phyloP scores from a whole-genome alignment of 2,888 invertebrate species.

The Drosophila lutescens region DNA sequence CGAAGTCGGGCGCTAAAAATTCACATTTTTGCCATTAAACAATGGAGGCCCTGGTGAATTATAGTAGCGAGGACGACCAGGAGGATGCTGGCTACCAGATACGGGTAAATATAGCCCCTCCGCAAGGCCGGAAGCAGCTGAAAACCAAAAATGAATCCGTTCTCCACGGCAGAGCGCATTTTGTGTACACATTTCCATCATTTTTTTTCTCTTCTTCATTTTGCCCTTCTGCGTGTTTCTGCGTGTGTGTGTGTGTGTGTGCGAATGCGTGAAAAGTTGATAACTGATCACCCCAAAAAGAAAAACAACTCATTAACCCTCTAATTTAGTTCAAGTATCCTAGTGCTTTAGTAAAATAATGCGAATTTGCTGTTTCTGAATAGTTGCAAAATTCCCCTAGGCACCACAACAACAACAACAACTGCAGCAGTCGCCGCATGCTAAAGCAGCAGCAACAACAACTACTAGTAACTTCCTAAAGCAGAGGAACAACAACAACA shows the following conservation, averaged over 20 bases:
- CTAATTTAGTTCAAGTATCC: slow-evolving; percentile 52
- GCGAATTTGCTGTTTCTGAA: slow-evolving; percentile 86
- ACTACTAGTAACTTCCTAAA: slow-evolving; percentile 23
- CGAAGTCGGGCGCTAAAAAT: slow-evolving; percentile 1
- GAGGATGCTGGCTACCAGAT: slow-evolving; percentile 84
- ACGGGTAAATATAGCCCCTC: slow-evolving; percentile 78
- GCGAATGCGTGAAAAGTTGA: slow-evolving; percentile 13
- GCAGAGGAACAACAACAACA: slow-evolving; percentile 25
- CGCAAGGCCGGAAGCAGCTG: neutral
- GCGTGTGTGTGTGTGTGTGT: slow-evolving; percentile 5
- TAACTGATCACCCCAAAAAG: slow-evolving; percentile 2
- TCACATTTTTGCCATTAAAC: neutral
- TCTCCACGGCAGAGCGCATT: slow-evolving; percentile 38
- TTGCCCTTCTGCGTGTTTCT: slow-evolving; percentile 8
- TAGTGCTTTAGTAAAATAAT: slow-evolving; percentile 82
- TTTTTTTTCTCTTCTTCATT: slow-evolving; percentile 14
- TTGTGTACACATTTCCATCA: slow-evolving; percentile 40
- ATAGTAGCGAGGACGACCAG: slow-evolving; percentile 91
- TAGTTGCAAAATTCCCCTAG: slow-evolving; percentile 85
- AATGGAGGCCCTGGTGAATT: slow-evolving; percentile 91
- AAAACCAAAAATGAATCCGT: slow-evolving; percentile 3
- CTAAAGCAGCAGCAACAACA: slow-evolving; percentile 11
- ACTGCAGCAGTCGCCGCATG: slow-evolving; percentile 23
- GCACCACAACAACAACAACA: slow-evolving; percentile 65
- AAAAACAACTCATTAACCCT: neutral